Conservation (phyloP, 2,888 invertebrate species). For the Apamea epomidion region DNA sequence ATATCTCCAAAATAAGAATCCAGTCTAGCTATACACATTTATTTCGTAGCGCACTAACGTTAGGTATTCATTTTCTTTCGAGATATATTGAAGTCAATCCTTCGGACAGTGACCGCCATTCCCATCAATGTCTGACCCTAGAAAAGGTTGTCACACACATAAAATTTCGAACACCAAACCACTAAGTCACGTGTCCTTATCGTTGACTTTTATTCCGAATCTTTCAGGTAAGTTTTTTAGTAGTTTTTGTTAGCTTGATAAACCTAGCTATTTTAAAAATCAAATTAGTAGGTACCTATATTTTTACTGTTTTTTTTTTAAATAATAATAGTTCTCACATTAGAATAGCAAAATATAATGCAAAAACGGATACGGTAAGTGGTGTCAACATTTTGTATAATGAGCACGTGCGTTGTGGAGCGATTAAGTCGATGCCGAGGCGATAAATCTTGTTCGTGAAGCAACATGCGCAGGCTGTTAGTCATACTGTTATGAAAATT, state of each 20-base stretch:
- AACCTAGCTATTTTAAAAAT: neutral
- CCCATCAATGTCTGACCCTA: neutral
- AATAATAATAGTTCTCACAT: neutral
- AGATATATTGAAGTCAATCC: neutral
- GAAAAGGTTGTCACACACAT: neutral
- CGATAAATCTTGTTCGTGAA: constrained; percentile 22
- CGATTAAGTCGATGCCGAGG: constrained; percentile 5
- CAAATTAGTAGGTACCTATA: too few relatives aligned
- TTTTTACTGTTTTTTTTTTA: neutral
- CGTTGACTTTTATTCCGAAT: neutral
- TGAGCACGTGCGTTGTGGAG: neutral
- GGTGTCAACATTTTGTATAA: neutral
- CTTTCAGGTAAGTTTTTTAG: neutral
- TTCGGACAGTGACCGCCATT: neutral
- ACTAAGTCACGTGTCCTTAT: neutral
- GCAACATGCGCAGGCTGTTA: neutral
- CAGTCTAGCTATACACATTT: neutral
- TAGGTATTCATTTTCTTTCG: too few relatives aligned
- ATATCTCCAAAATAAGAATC: neutral
- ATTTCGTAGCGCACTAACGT: neutral
- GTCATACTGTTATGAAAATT: constrained; percentile 3
- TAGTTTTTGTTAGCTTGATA: neutral
- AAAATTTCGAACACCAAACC: neutral
- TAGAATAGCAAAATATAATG: neutral
- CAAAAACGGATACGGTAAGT: constrained; percentile 1